A percentile compares a stretch with the other conserved stretches of the same genome.
Conservation (phyloP, 2,888 invertebrate species). For the Athrips mouffetella region DNA sequence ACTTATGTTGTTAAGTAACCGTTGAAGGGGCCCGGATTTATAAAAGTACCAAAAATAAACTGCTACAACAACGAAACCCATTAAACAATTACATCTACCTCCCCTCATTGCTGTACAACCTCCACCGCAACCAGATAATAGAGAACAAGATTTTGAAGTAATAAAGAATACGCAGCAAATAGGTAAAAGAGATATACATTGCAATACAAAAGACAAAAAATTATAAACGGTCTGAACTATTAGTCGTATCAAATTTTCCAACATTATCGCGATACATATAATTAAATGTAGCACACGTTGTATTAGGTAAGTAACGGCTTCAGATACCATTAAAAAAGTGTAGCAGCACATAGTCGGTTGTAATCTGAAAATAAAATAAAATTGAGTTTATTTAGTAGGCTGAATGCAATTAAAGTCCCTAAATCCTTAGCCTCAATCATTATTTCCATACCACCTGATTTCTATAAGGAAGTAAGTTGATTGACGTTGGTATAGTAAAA, state of each 20-base stretch:
- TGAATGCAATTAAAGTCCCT: too few species aligned
- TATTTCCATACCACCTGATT: too few species aligned
- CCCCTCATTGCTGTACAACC: not conserved
- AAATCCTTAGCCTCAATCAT: too few species aligned
- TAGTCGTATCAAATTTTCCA: conserved; percentile 62
- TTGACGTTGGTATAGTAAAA: too few species aligned
- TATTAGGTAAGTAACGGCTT: too few species aligned
- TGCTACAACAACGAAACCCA: not conserved
- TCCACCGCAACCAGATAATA: not conserved
- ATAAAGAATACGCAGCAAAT: conserved; percentile 37
- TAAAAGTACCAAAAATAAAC: not conserved
- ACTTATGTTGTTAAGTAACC: not conserved
- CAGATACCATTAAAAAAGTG: too few species aligned
- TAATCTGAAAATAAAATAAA: too few species aligned
- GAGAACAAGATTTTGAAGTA: not conserved
- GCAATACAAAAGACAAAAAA: conserved; percentile 57
- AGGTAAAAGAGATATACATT: conserved; percentile 59
- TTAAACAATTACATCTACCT: not conserved
- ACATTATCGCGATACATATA: conserved; percentile 61
- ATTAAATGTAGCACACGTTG: too few species aligned
- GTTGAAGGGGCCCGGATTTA: not conserved
- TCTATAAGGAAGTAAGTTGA: too few species aligned
- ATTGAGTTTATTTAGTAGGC: too few species aligned
- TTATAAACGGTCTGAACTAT: conserved; percentile 59
- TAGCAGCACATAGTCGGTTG: too few species aligned